Base-by-base conservation (phyloP, 2,113 vertebrate genomes). In the Columba livia region DNA sequence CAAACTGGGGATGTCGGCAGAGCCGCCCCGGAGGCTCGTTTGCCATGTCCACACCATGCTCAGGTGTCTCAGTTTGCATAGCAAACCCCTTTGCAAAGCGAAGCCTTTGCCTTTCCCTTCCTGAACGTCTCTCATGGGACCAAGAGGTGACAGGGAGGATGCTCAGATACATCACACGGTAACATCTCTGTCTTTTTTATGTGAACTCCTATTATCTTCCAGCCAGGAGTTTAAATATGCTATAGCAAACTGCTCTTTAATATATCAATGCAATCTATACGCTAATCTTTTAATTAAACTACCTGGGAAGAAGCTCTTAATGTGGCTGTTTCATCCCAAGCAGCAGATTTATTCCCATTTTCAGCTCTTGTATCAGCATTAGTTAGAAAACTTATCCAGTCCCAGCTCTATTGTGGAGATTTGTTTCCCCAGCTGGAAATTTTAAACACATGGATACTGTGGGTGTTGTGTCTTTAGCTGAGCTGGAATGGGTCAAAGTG, bases 61-160 rank as follows among this genome's bases (percentile, higher is more conserved):
- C 21, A 15, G 31, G 10, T 15, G 12, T 28, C 36, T 50, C n/a
- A 25, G 0, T 2, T 47, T 19, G 20, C 44, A 56, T 0, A 7
- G 1, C 14, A 4, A 32, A 15, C 9, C 48, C 56, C 13, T 65
- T 31, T 14, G 38, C 85, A 36, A 44, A 50, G 44, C 17, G 44
- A 44, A 42, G 50, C 42, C 31, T 75, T 11, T 28, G 15, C 57
- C 66, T 62, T 77, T 50, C 31, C 38, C 54, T 66, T 7, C 80
- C 70, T 7, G 15, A 57, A 5, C 18, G 15, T 8, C 54, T 28
- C 23, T 29, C 3, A 5, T 0, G 0, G 2, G 40, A 10, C 21
- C 2, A 9, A 3, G 17, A 26, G 57, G 31, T 5, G 15, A 2
- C 24, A 4, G 13, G 0, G 1, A 32, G 51, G 26, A 13, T 3